Percentiles rank a stretch among this genome's conserved stretches.
Conservation (phyloP, 2,113 vertebrate species). For the Gavialis gangeticus region DNA sequence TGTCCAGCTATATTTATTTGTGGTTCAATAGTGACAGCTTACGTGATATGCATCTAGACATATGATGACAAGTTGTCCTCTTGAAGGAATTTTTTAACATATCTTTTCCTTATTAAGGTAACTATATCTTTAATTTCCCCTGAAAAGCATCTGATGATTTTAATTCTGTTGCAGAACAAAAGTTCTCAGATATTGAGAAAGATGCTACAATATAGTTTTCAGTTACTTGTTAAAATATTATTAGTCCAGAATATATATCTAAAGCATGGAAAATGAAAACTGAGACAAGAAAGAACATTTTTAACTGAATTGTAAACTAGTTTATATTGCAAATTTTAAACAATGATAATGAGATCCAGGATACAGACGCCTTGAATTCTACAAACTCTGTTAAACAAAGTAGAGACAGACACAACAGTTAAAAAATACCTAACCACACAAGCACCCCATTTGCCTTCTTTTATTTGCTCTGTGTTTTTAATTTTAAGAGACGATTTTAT, state of each 20-base stretch:
- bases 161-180: conserved; percentile 22
- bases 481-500: conserved; percentile 76
- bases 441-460: conserved; percentile 72
- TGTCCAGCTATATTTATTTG: not conserved
- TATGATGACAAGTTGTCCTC: not conserved
- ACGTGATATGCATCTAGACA: not conserved
- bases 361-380: conserved; percentile 67
- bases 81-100: not conserved
- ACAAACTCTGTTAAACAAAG: conserved; percentile 56
- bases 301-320: conserved; percentile 46
- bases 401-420: conserved; percentile 67
- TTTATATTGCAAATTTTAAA: conserved; percentile 55
- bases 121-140: not conserved
- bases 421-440: conserved; percentile 68
- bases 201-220: conserved; percentile 26
- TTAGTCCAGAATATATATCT: conserved; percentile 46
- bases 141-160: not conserved
- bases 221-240: conserved; percentile 43
- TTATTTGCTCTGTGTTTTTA: conserved; percentile 74
- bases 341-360: conserved; percentile 68
- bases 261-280: conserved; percentile 25
- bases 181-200: conserved; percentile 10
- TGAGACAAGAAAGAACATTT: conserved; percentile 17
- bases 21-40: not conserved
- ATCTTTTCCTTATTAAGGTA: not conserved